Base-by-base conservation (phyloP, 2,113 vertebrate species). In the Campylorhamphus procurvoides region DNA sequence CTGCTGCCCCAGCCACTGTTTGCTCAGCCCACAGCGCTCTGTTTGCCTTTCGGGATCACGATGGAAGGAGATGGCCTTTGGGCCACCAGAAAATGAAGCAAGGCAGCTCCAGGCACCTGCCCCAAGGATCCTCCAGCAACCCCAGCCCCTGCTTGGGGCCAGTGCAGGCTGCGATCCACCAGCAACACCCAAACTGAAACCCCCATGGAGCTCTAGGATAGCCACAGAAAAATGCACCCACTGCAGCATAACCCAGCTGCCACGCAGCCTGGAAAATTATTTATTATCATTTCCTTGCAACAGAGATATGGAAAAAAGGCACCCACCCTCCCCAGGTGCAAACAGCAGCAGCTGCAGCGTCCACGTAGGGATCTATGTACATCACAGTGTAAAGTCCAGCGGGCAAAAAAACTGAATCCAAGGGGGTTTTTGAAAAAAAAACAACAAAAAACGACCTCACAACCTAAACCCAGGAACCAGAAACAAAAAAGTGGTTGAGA, bases 221-320 rank as follows among this genome's bases (percentile, higher is more conserved):
- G 68, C 24, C 27, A 31, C 25, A 87, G 66, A 94, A 68, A 84
- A 79, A 69, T 3, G 7, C 39, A 86, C 31, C 59, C 1, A 0
- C 31, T 1, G 3, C 46, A 18, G 63, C 44, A 14, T 56, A 72
- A 69, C 82, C 44, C 15, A 0, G 85, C 95, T 91, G 66, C 81
- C 53, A 55, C 0, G 1, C 76, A 95, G 94, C 94, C 79, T 69
- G 88, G 75, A 49, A 18, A 39, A 29, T 52, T 24, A 87, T 93
- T 94, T 97, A 97, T 97, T 97, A 71, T 59, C 8, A 39, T 83
- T 95, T 96, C 85, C 85, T 96, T 71, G 77, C 49, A 40, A 84
- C 67, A 95, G 69, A 95, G 56, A 89, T 42, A 89, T 3, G 80
- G 14, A 47, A 56, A 75, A 87, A 82, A 89, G 49, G 63, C 76